These are phyloP conservation scores for Drosophila bocki DNA, from an alignment of 1,140 invertebrate species.

Conservation along the genomic window DNA sequence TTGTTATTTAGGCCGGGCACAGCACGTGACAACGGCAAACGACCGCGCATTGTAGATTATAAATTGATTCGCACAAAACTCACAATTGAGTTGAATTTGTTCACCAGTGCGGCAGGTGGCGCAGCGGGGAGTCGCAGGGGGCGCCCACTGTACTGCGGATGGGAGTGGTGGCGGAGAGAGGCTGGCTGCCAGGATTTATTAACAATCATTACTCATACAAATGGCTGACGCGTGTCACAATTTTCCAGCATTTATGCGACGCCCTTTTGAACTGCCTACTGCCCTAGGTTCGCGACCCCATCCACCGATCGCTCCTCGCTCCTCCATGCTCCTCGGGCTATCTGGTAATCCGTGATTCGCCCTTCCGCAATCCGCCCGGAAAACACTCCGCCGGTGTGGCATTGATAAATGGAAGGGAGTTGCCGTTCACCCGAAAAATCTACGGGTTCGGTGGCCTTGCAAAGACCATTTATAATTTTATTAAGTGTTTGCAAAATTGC, in stretches of 20 bases:
- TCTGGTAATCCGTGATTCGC: constrained; percentile 30
- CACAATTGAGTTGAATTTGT: constrained; percentile 82
- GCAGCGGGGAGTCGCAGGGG: constrained; percentile 5
- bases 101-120: constrained; percentile 46
- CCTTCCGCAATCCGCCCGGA: constrained; percentile 30
- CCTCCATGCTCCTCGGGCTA: neutral
- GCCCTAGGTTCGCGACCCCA: constrained; percentile 36
- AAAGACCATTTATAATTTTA: constrained; percentile 84
- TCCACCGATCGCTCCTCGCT: neutral
- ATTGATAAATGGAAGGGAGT: constrained; percentile 81
- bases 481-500: constrained; percentile 83
- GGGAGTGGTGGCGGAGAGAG: constrained; percentile 4
- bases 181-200: constrained; percentile 70
- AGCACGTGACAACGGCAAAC: constrained; percentile 73
- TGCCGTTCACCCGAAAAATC: constrained; percentile 19
- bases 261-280: constrained; percentile 73
- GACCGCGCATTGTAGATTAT: constrained; percentile 72
- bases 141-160: constrained; percentile 19
- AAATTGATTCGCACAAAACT: constrained; percentile 81
- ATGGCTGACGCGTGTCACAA: constrained; percentile 83
- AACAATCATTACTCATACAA: constrained; percentile 84
- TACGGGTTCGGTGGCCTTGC: constrained; percentile 62
- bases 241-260: constrained; percentile 81
- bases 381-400: constrained; percentile 53
- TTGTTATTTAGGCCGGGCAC: constrained; percentile 49